phyloP scores from a whole-genome alignment of 30 jellyfish, hydroid and myxozoan genomes.

The Aurelia sp. region DNA sequence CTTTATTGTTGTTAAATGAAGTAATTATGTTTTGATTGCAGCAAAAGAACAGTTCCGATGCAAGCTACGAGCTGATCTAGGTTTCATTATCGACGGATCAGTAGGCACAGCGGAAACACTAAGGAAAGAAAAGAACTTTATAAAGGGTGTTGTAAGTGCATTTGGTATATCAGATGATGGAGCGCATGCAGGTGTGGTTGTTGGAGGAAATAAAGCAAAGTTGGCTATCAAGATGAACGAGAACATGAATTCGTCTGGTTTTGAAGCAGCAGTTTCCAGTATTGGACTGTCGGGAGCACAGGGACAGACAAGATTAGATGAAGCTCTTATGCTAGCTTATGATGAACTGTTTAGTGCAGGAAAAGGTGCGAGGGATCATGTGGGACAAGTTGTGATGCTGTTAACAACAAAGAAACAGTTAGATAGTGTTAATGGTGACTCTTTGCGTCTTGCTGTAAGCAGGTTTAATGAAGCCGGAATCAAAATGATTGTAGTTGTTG shows the following conservation, averaged over 20 bases:
- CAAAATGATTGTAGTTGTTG: constrained; percentile 41
- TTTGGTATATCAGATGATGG: constrained; percentile 40
- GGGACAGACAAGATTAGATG: constrained; percentile 72
- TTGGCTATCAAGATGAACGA: constrained; percentile 37
- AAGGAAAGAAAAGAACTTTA: constrained; percentile 67
- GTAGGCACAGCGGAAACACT: constrained; percentile 46
- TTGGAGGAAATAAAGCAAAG: constrained; percentile 3
- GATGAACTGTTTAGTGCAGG: constrained; percentile 47
- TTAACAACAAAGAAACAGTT: constrained; percentile 35
- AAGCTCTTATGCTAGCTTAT: constrained; percentile 64
- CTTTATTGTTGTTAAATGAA: no score
- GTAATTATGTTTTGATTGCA: neutral
- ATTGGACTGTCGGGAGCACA: neutral
- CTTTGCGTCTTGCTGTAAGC: constrained; percentile 33
- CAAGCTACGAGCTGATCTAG: constrained; percentile 73
- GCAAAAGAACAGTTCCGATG: constrained; percentile 47
- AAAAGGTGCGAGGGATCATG: constrained; percentile 71
- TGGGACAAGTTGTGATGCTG: constrained; percentile 46
- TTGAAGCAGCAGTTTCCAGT: constrained; percentile 39
- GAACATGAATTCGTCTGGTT: constrained; percentile 1
- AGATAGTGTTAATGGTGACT: constrained; percentile 19
- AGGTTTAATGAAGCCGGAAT: constrained; percentile 58
- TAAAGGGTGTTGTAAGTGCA: constrained; percentile 56
- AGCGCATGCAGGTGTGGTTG: constrained; percentile 57
- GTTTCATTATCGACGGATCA: constrained; percentile 76